phyloP scores from a whole-genome alignment of 2,797 vertebrate genomes.

The Pseudochirops cupreus region DNA sequence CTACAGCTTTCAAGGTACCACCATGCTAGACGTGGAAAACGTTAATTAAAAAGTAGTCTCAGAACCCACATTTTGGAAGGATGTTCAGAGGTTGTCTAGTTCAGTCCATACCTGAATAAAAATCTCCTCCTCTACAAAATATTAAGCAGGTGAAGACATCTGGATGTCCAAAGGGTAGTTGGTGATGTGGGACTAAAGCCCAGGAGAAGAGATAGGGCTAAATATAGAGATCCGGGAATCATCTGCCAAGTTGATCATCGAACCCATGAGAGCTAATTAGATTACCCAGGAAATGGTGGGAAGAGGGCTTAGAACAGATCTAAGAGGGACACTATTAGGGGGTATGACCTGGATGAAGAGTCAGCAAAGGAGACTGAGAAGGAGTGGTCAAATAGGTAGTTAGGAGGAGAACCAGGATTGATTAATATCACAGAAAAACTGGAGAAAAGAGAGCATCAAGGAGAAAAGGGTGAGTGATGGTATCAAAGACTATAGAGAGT shows the following conservation, averaged over 20 bases:
- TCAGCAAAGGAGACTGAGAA: neutral
- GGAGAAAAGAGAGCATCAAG: neutral
- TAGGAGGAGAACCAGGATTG: neutral
- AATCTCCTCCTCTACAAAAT: neutral
- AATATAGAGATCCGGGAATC: neutral
- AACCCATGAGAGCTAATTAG: neutral
- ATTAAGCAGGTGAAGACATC: neutral
- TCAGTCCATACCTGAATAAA: neutral
- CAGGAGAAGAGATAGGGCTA: neutral
- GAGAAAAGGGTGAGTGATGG: neutral
- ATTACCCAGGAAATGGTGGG: neutral
- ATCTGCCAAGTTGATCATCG: neutral
- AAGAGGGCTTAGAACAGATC: neutral
- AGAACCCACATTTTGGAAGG: neutral
- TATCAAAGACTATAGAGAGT: neutral
- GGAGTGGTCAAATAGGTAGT: neutral
- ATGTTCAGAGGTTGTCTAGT: neutral
- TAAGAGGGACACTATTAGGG: neutral
- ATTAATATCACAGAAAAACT: neutral
- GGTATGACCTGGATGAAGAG: neutral
- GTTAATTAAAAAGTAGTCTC: neutral
- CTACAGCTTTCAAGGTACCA: neutral
- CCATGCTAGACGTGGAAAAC: neutral
- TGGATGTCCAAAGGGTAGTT: neutral
- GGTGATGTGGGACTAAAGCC: neutral